Evolutionary conservation across 2,113 vertebrate species (phyloP), one percentile per base, ranked within the genome.

Genomic region (Gopherus evgoodei): DNA sequence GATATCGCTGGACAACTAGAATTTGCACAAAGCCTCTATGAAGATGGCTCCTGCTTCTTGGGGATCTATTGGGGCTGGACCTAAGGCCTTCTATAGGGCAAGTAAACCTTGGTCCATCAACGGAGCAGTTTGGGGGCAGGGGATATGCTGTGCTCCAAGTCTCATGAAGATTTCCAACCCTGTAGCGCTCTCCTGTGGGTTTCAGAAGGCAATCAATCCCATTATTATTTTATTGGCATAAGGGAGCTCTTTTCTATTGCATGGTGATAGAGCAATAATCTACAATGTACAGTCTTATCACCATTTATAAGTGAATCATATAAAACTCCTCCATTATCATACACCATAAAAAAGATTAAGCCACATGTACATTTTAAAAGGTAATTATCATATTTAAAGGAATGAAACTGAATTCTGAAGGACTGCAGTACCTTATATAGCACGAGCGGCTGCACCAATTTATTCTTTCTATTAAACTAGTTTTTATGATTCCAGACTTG

Each of bases 381-480:
- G 89, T 90, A 96, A 94, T 94, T 90, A 95, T 91, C 93, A 86
- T 13, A 82, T 90, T 86, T 94, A 88, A 96, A 96, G 62, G 94
- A 90, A 94, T 57, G 24, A 93, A 96, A 92, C 29, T 1, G 1
- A 57, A 87, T 93, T 94, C 92, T 92, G 93, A 89, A 96, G 91
- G 52, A 85, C 50, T 78, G 76, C 50, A 83, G 49, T 93, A 86
- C n/a, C 53, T 95, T 94, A 95, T 94, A 96, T 94, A 93, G 86
- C 81, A 80, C 52, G 83, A 91, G 90, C 87, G 59, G 79, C 1
- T 0, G 76, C 59, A 93, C 25, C 22, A 53, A 54, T 84, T 84
- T 49, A 42, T 86, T 96, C 95, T 95, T 86, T 72, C 91, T 90
- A 81, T 91, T 95, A 92, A 87, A 95, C 89, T 59, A 93, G 54